Base-by-base conservation (phyloP, 2,888 invertebrate species). In the Caenorhabditis afra region DNA sequence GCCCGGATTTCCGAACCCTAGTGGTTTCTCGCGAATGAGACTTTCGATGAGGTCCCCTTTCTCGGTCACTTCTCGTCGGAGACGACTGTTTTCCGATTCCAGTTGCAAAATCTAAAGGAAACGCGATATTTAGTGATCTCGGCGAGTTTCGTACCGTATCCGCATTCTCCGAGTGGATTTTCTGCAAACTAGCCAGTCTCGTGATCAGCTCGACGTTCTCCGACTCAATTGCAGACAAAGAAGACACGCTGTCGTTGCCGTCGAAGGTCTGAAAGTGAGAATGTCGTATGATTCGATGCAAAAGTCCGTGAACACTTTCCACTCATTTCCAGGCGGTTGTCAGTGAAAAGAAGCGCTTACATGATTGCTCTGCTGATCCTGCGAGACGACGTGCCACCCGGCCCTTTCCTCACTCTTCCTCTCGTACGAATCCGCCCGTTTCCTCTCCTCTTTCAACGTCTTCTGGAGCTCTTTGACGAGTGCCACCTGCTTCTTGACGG, bases 111-210 rank as follows among this genome's bases (percentile, higher is more conserved):
- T 66, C 66, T 79, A 23, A 57, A 73, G 53, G 12, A 52, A n/a
- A 35, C 18, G 18, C 39, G 23, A 52, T 29, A 12, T 2, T 50
- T 12, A 20, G n/a, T 11, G 7, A 20, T 29, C 29, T 29, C 29
- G n/a, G n/a, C n/a, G 29, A 29, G 3, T 29, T 29, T 7, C 64
- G 61, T 55, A 92, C 91, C 89, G 91, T 91, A 82, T 92, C 92
- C 68, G 92, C 91, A 29, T 92, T 83, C 29, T 90, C 90, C 91
- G 91, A 91, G 55, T 92, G 92, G 64, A 91, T 90, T 79, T 92
- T 91, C 84, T 92, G 92, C 7, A 92, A 75, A 7, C 86, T 85
- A 1, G 91, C 90, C 12, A 92, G 68, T 67, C 91, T 89, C 39
- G 85, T 87, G 41, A 92, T 83, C 41, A 92, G 85, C 39, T 91